Evolutionary conservation across 2,888 invertebrate genomes (phyloP).

Genomic region (Drosophila flavopinicola): DNA sequence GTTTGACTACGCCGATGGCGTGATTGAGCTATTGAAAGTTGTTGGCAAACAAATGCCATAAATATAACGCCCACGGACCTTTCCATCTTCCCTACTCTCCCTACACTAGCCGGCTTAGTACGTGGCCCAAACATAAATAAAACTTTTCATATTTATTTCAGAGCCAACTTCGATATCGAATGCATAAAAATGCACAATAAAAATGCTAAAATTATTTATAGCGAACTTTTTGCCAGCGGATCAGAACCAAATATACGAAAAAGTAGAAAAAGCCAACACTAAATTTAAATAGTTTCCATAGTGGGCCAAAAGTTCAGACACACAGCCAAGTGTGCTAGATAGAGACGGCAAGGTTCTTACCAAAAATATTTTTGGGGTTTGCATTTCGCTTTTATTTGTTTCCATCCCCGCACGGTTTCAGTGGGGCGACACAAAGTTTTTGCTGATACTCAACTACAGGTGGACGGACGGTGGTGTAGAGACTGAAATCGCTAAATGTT

Average conservation of each 20-base stretch:
- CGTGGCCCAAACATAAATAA: constrained; percentile 70
- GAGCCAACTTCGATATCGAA: constrained; percentile 74
- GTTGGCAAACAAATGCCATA: constrained; percentile 81
- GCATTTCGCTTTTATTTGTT: constrained; percentile 17
- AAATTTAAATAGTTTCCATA: constrained; percentile 75
- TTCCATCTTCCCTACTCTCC: background rate
- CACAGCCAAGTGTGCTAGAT: constrained; percentile 15
- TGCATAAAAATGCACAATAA: constrained; percentile 80
- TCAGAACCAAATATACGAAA: constrained; percentile 38
- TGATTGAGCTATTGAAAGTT: constrained; percentile 79
- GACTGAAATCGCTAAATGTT: constrained; percentile 35
- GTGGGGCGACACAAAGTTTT: constrained; percentile 42
- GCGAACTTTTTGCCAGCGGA: constrained; percentile 60
- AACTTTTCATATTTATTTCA: constrained; percentile 79
- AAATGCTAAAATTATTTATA: constrained; percentile 80
- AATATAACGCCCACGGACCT: constrained; percentile 66
- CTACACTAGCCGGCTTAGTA: constrained; percentile 15
- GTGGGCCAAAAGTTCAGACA: constrained; percentile 45
- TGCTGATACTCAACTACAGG: constrained; percentile 24
- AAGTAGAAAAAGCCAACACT: constrained; percentile 29
- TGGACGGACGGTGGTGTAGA: constrained; percentile 4
- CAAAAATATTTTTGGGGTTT: constrained; percentile 13
- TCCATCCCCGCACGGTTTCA: constrained; percentile 27
- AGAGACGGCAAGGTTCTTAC: constrained; percentile 26
- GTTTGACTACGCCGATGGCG: constrained; percentile 54